Percentiles rank a stretch among this genome's conserved stretches.
Conservation (phyloP, 2,113 vertebrate species). For the Phaethornis superciliosus region DNA sequence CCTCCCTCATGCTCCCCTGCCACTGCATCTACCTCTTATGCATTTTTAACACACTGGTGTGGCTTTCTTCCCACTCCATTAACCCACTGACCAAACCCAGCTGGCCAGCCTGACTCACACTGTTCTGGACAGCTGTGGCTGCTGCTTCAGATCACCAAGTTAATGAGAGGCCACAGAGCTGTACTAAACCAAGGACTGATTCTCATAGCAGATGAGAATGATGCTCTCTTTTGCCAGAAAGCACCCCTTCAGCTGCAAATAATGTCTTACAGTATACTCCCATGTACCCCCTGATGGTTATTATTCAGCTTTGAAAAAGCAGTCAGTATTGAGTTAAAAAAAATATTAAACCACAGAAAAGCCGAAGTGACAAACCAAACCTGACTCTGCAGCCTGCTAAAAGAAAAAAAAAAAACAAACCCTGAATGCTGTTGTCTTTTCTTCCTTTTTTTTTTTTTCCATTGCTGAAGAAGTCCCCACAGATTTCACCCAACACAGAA, state of each 20-base stretch:
- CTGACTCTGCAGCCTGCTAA: not conserved
- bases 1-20: rapidly evolving
- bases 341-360: not conserved
- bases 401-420: not conserved
- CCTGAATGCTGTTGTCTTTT: not conserved
- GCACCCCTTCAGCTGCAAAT: not conserved
- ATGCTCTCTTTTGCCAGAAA: not conserved
- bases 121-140: not conserved
- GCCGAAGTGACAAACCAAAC: not conserved
- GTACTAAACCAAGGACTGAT: not conserved
- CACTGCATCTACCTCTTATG: rapidly evolving
- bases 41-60: rapidly evolving
- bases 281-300: not conserved
- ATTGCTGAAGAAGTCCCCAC: not conserved
- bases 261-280: not conserved
- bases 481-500: not conserved
- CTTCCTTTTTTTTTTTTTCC: not conserved
- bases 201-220: rapidly evolving
- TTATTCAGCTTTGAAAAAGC: not conserved
- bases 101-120: not conserved
- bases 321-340: not conserved
- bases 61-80: not conserved
- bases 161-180: not conserved
- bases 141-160: not conserved
- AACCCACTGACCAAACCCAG: not conserved